Conservation (phyloP, 2,888 invertebrate genomes). For the Acronicta leporina region DNA sequence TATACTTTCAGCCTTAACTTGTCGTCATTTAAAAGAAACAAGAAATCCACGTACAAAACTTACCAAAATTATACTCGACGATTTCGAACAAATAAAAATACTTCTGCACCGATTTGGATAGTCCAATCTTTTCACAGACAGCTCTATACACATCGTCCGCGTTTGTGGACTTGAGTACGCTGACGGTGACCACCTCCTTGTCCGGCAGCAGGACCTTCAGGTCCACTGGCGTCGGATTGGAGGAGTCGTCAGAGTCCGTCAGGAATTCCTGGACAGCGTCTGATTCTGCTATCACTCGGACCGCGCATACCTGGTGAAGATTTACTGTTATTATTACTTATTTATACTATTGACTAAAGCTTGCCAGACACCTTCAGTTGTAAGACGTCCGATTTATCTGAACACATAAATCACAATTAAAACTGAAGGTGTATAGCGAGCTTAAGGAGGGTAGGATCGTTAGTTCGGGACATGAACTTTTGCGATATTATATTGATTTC, state of each 20-base stretch:
- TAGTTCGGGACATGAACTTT: neutral
- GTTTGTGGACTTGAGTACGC: constrained; percentile 95
- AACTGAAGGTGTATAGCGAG: too few relatives aligned
- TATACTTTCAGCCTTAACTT: too few relatives aligned
- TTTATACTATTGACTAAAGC: too few relatives aligned
- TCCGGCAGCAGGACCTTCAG: constrained; percentile 96
- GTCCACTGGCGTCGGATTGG: constrained; percentile 93
- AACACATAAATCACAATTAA: too few relatives aligned
- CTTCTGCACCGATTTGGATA: constrained; percentile 94
- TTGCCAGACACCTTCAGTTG: too few relatives aligned
- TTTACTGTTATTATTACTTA: constrained; percentile 1
- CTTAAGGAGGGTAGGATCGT: too few relatives aligned
- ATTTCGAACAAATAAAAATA: constrained; percentile 99
- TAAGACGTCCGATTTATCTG: too few relatives aligned
- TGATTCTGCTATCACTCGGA: constrained; percentile 98
- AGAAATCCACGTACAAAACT: constrained; percentile 63
- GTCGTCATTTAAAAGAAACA: too few relatives aligned
- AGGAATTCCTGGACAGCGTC: constrained; percentile 99
- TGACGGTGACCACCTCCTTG: constrained; percentile 95
- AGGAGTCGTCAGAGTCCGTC: constrained; percentile 96
- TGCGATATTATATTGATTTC: neutral
- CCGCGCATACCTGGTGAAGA: constrained; percentile 94
- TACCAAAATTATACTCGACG: constrained; percentile 98
- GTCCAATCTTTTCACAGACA: constrained; percentile 94
- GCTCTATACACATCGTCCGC: constrained; percentile 97